These are phyloP conservation scores for Crepidodera aurea DNA, from an alignment of 2,888 invertebrate genomes.

Conservation along the genomic window DNA sequence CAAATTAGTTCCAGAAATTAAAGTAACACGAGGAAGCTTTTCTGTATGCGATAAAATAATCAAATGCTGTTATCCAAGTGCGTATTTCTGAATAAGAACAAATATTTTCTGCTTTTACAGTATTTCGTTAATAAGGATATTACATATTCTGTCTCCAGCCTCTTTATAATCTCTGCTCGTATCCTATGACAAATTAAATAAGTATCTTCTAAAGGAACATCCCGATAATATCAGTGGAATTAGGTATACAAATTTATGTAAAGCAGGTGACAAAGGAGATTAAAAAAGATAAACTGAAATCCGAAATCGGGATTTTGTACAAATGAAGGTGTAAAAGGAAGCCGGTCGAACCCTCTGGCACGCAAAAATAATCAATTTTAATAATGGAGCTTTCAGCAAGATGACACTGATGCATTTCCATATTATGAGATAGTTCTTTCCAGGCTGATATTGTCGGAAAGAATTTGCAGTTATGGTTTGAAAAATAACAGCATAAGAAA, in stretches of 20 bases:
- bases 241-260: conserved; percentile 24
- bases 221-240: conserved; percentile 6
- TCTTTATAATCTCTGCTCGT: neutral
- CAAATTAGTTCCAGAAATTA: no score
- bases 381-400: conserved; percentile 14
- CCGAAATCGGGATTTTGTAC: conserved; percentile 1
- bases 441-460: neutral
- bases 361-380: conserved; percentile 14
- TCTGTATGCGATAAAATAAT: no score
- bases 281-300: conserved; percentile 19
- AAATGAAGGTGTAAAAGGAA: conserved; percentile 19
- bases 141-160: no score
- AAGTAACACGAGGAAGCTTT: no score
- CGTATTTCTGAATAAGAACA: no score
- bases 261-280: conserved; percentile 14
- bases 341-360: neutral
- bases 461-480: neutral
- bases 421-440: conserved; percentile 1
- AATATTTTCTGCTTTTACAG: no score
- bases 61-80: no score
- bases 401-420: conserved; percentile 21
- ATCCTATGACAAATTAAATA: conserved; percentile 18
- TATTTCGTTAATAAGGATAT: no score
- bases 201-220: conserved; percentile 3
- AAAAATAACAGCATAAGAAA: no score